These are phyloP conservation scores for Pandion haliaetus DNA, from an alignment of 2,113 vertebrate genomes.

Conservation along the genomic window DNA sequence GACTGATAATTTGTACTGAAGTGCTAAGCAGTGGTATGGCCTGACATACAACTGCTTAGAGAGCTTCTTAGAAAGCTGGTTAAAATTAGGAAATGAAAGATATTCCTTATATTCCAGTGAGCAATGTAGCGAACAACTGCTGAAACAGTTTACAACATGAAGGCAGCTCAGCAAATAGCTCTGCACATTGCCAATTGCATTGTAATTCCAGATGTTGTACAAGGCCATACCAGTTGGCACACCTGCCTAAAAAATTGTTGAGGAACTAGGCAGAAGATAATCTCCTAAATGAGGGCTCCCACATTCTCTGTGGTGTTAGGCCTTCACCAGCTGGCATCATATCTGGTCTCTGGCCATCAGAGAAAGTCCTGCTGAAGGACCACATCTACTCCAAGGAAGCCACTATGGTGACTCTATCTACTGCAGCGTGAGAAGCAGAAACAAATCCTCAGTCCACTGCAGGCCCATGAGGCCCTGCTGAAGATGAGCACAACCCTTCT, in stretches of 20 bases:
- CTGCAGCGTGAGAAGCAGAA: background rate
- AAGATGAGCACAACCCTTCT: background rate
- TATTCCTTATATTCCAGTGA: background rate
- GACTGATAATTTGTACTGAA: background rate
- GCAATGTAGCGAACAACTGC: background rate
- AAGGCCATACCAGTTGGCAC: background rate
- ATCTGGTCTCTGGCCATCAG: background rate
- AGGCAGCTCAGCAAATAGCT: background rate
- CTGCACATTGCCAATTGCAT: background rate
- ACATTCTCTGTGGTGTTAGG: background rate
- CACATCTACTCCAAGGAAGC: background rate
- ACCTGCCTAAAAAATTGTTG: background rate
- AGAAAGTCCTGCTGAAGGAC: background rate
- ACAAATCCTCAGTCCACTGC: background rate
- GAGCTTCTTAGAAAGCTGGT: background rate
- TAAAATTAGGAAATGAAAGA: constrained; percentile 10
- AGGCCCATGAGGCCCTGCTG: background rate
- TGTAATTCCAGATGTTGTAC: background rate
- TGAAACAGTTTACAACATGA: background rate
- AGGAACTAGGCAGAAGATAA: background rate
- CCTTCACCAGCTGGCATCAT: background rate
- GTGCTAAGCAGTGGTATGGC: background rate
- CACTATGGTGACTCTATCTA: background rate
- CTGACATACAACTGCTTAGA: background rate
- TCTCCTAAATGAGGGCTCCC: background rate